Percentiles rank a stretch among this genome's conserved stretches.
Conservation (phyloP, 2,888 invertebrate genomes). For the Pollenia labialis region DNA sequence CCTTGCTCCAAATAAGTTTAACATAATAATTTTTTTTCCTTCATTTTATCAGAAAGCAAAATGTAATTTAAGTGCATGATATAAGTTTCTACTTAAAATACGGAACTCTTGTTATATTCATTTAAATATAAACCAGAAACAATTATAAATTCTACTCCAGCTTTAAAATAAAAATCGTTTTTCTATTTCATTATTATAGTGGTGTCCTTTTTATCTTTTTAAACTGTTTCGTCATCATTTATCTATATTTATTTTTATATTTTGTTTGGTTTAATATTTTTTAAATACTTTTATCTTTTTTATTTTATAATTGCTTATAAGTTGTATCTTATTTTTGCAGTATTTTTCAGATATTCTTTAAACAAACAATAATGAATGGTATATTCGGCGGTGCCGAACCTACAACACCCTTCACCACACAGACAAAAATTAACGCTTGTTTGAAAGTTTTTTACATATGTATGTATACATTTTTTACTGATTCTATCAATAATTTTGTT, state of each 20-base stretch:
- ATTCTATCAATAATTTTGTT: too few species aligned
- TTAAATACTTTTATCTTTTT: constrained; percentile 24
- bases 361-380: neutral
- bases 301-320: constrained; percentile 15
- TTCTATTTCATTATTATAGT: neutral
- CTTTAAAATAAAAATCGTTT: neutral
- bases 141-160: constrained; percentile 2
- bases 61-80: neutral
- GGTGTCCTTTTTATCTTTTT: constrained; percentile 46
- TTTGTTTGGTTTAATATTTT: neutral
- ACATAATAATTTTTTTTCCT: neutral
- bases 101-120: neutral
- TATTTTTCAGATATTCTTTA: constrained; percentile 21
- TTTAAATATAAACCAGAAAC: constrained; percentile 18
- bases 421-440: neutral
- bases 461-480: too few species aligned
- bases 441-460: too few species aligned
- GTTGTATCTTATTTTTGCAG: constrained; percentile 31
- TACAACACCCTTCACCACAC: neutral
- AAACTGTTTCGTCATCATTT: constrained; percentile 42
- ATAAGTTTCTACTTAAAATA: neutral
- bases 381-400: too few species aligned
- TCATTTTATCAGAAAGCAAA: neutral
- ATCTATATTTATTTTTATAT: neutral
- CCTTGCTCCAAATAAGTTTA: constrained; percentile 24